phyloP scores from a whole-genome alignment of 92 coral and sea anemone genomes.

The Galaxea fascicularis region DNA sequence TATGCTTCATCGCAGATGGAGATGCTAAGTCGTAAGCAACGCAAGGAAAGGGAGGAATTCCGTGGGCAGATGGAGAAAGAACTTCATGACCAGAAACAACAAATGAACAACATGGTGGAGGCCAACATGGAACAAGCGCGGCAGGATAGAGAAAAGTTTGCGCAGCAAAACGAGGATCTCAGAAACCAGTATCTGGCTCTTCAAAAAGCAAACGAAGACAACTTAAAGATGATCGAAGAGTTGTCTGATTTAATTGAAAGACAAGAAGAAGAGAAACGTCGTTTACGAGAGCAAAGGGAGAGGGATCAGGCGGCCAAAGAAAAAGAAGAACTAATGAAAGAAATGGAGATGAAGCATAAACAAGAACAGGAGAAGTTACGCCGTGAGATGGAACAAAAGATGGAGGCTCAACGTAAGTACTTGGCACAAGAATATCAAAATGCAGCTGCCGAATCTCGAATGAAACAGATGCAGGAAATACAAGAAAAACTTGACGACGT shows the following conservation, averaged over 20 bases:
- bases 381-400: slow-evolving; percentile 26
- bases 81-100: slow-evolving; percentile 47
- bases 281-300: background rate
- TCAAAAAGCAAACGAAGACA: slow-evolving; percentile 32
- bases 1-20: slow-evolving; percentile 35
- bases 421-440: background rate
- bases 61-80: slow-evolving; percentile 50
- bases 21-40: slow-evolving; percentile 46
- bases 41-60: slow-evolving; percentile 50
- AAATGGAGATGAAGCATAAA: slow-evolving; percentile 21
- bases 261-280: slow-evolving; percentile 33
- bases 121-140: slow-evolving; percentile 60
- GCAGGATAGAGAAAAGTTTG: slow-evolving; percentile 32
- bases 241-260: background rate
- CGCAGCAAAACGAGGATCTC: slow-evolving; percentile 14
- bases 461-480: slow-evolving; percentile 4
- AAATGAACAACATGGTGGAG: slow-evolving; percentile 67
- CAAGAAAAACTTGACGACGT: background rate
- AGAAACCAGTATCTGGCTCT: background rate
- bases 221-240: slow-evolving; percentile 23
- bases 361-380: slow-evolving; percentile 31
- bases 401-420: background rate
- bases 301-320: background rate
- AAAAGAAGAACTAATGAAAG: background rate
- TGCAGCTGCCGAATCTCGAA: slow-evolving; percentile 12